A percentile compares a stretch with the other conserved stretches of the same genome.
phyloP scores from a whole-genome alignment of 1,140 invertebrate species.

The Holcopasites calliopsidis region DNA sequence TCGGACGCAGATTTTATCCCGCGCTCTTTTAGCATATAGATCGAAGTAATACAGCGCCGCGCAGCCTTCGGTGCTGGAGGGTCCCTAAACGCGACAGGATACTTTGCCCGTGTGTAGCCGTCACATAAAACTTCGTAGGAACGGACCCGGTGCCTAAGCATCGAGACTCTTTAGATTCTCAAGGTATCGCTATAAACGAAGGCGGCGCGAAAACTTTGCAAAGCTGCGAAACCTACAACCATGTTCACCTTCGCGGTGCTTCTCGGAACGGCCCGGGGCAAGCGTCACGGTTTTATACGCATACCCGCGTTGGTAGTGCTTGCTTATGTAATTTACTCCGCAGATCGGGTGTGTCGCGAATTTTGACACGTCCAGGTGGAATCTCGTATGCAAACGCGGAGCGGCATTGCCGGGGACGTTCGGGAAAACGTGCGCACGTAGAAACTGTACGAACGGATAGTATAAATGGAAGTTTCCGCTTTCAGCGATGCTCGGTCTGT shows the following conservation, averaged over 20 bases:
- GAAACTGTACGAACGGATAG: not conserved
- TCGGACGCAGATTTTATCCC: constrained; percentile 51
- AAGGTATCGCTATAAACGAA: not conserved
- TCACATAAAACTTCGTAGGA: constrained; percentile 22
- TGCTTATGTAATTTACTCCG: not conserved
- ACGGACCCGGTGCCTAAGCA: not conserved
- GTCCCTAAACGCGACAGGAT: constrained; percentile 1
- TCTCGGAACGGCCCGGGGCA: not conserved
- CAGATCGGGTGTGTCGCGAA: not conserved
- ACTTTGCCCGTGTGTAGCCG: not conserved
- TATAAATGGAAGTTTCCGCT: not conserved
- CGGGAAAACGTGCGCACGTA: not conserved
- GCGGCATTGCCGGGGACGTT: not conserved
- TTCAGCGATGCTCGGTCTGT: too few relatives aligned
- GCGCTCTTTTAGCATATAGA: constrained; percentile 62
- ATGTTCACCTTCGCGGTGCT: not conserved
- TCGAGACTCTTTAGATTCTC: constrained; percentile 8
- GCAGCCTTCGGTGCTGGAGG: not conserved
- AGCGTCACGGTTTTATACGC: not conserved
- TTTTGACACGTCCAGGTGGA: not conserved
- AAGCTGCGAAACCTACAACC: not conserved
- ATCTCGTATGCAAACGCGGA: not conserved
- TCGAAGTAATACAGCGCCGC: constrained; percentile 40
- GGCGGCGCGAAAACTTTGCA: not conserved
- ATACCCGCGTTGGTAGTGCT: not conserved